Evolutionary conservation across 1,140 invertebrate species (phyloP).

Genomic region (Andrena cerasifolii): DNA sequence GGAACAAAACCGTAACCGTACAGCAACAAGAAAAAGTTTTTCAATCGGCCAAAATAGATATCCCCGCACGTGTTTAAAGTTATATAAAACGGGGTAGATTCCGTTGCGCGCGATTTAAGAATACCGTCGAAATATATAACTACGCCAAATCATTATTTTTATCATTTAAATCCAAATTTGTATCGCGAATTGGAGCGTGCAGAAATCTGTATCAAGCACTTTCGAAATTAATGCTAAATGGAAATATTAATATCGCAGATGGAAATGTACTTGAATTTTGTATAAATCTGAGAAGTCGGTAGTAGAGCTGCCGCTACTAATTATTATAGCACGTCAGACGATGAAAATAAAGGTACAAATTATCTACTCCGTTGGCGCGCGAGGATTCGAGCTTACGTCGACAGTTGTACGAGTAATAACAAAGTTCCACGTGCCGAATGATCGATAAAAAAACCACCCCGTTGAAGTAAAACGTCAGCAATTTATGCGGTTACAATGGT

Average conservation of each 20-base stretch:
- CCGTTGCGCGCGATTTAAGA: background rate
- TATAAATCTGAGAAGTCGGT: background rate
- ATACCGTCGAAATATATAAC: background rate
- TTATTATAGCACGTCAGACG: background rate
- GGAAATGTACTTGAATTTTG: too few species aligned
- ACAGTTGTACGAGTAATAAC: constrained; percentile 65
- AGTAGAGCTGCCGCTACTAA: background rate
- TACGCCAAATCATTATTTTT: background rate
- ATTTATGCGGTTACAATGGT: constrained; percentile 68
- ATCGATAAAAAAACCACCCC: constrained; percentile 67
- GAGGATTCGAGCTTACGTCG: constrained; percentile 47
- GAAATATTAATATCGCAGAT: too few species aligned
- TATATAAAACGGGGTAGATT: constrained; percentile 4
- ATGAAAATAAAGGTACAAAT: constrained; percentile 48
- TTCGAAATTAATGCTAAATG: too few species aligned
- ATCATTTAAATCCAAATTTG: too few species aligned
- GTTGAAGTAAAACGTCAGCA: constrained; percentile 72
- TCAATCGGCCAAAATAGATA: constrained; percentile 46
- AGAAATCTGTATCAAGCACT: too few species aligned
- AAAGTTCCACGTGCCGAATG: constrained; percentile 59
- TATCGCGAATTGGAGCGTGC: too few species aligned
- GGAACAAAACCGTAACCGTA: constrained; percentile 37
- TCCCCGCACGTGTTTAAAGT: constrained; percentile 5
- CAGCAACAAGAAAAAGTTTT: constrained; percentile 42
- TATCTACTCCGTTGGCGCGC: constrained; percentile 35